These are phyloP conservation scores for Rhynchonycteris naso DNA, from an alignment of 2,797 vertebrate genomes.

Conservation along the genomic window DNA sequence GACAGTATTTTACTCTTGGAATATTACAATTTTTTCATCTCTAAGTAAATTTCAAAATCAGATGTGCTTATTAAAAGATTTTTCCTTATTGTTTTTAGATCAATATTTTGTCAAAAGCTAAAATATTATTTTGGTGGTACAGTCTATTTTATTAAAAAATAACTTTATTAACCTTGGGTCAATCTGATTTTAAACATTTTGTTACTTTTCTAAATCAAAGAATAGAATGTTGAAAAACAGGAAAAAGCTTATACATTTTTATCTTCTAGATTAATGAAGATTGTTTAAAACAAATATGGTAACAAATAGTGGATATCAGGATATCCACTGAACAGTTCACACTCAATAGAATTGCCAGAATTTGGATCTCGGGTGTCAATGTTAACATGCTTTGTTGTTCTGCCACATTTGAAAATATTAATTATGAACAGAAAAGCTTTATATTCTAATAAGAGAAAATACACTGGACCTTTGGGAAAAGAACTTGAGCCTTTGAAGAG, in stretches of 20 bases:
- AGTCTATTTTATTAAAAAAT: not conserved
- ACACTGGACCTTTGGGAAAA: not conserved
- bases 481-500: not conserved
- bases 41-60: slow-evolving; percentile 48
- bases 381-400: not conserved
- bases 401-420: not conserved
- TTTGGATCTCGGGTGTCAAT: not conserved
- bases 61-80: slow-evolving; percentile 36
- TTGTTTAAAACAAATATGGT: not conserved
- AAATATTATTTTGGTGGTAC: not conserved
- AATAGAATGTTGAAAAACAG: not conserved
- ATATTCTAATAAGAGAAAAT: not conserved
- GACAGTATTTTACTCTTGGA: slow-evolving; percentile 24
- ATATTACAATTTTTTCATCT: slow-evolving; percentile 40
- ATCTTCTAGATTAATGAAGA: not conserved
- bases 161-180: slow-evolving; percentile 5
- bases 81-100: slow-evolving; percentile 48
- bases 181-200: slow-evolving; percentile 30
- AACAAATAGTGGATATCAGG: not conserved
- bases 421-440: not conserved
- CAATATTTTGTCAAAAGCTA: not conserved
- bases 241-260: not conserved
- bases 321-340: not conserved
- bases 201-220: slow-evolving; percentile 3
- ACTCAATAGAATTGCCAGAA: not conserved